Conservation (phyloP, 2,113 vertebrate genomes). For the Panthera tigris region DNA sequence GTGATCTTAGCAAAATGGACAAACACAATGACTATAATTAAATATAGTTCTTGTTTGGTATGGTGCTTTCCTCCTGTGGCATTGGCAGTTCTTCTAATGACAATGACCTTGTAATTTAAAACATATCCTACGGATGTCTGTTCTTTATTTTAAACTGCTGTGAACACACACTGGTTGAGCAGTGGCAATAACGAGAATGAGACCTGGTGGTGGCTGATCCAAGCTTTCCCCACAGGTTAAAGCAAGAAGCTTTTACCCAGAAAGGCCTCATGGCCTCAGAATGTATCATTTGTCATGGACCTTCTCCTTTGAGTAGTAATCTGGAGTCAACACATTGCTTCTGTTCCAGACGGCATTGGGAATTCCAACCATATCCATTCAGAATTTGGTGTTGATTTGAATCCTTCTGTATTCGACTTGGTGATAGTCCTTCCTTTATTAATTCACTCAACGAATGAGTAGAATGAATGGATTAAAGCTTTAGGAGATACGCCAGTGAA, state of each 20-base stretch:
- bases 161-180: not conserved
- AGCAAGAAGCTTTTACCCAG: not conserved
- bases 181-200: not conserved
- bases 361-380: not conserved
- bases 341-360: not conserved
- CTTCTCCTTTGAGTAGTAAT: not conserved
- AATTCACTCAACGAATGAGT: not conserved
- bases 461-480: not conserved
- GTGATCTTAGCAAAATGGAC: constrained; percentile 54
- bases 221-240: not conserved
- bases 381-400: not conserved
- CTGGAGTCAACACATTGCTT: not conserved
- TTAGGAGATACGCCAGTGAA: not conserved
- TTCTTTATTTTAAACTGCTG: not conserved
- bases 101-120: constrained; percentile 60
- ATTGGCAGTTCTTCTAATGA: constrained; percentile 34
- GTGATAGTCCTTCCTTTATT: not conserved
- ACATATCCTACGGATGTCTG: not conserved
- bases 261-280: not conserved
- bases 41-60: constrained; percentile 8
- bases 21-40: constrained; percentile 58
- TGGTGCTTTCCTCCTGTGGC: not conserved
- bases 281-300: not conserved
- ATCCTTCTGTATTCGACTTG: not conserved
- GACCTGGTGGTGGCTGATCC: not conserved